Percentiles rank a stretch among this genome's conserved stretches.
These are phyloP conservation scores for Drosophila mettleri DNA, from an alignment of 2,888 invertebrate species.

Conservation along the genomic window DNA sequence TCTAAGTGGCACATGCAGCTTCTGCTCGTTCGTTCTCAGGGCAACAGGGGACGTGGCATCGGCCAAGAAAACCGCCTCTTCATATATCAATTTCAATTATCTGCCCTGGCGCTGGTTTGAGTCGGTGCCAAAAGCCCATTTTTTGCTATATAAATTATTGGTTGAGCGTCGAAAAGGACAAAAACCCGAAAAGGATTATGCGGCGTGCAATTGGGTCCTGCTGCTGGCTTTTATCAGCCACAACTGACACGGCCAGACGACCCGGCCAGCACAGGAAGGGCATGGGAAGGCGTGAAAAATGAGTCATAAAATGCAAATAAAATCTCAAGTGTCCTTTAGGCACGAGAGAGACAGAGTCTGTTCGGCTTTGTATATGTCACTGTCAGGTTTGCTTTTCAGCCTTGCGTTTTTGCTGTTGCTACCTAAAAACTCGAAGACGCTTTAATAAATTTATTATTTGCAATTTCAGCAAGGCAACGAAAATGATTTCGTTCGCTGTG, in stretches of 20 bases:
- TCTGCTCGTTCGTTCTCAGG: constrained; percentile 47
- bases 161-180: constrained; percentile 65
- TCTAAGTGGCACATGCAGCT: constrained; percentile 64
- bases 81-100: constrained; percentile 82
- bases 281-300: constrained; percentile 72
- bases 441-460: constrained; percentile 13
- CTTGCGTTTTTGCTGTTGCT: constrained; percentile 8
- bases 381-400: constrained; percentile 46
- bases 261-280: constrained; percentile 1
- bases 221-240: constrained; percentile 73
- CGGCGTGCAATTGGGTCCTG: constrained; percentile 58
- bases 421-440: constrained; percentile 27
- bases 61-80: constrained; percentile 47
- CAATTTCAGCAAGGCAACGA: not conserved
- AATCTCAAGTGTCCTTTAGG: constrained; percentile 70
- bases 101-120: constrained; percentile 31
- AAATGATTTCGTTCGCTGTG: not conserved
- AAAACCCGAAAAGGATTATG: constrained; percentile 74
- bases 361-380: constrained; percentile 43
- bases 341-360: constrained; percentile 14
- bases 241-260: constrained; percentile 59
- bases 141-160: constrained; percentile 74
- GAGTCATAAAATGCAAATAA: constrained; percentile 81
- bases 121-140: constrained; percentile 43
- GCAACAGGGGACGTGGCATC: constrained; percentile 47